Percentiles rank a stretch among this genome's conserved stretches.
Conservation (phyloP, 2,113 vertebrate genomes). For the Saguinus imperator region DNA sequence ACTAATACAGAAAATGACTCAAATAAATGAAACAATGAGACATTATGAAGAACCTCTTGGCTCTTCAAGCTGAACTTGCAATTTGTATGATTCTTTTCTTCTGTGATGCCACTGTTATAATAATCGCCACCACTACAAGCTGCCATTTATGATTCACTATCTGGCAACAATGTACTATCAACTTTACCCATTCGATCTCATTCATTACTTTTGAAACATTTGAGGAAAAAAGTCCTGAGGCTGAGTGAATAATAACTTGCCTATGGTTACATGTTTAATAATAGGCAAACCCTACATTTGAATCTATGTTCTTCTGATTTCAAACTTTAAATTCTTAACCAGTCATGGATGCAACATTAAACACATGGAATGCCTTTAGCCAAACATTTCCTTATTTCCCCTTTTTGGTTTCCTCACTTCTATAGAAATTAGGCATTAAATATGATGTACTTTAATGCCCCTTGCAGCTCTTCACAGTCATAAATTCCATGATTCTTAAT, state of each 20-base stretch:
- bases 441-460: not conserved
- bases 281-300: not conserved
- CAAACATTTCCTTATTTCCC: not conserved
- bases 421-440: not conserved
- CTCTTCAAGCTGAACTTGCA: not conserved
- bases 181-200: not conserved
- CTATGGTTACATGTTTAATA: not conserved
- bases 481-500: not conserved
- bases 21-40: constrained; percentile 9
- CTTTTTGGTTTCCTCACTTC: not conserved
- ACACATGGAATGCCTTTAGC: not conserved
- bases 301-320: not conserved
- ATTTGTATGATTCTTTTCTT: not conserved
- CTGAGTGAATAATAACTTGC: not conserved
- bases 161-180: not conserved
- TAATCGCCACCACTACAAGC: not conserved
- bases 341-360: not conserved
- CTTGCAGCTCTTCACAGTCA: not conserved
- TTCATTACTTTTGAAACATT: not conserved
- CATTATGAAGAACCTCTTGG: not conserved
- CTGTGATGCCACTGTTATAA: not conserved
- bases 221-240: not conserved
- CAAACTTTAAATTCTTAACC: not conserved
- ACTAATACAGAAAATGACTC: not conserved
- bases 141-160: not conserved